These are phyloP conservation scores for Ispidina lecontei DNA, from an alignment of 2,797 vertebrate species.

Conservation along the genomic window DNA sequence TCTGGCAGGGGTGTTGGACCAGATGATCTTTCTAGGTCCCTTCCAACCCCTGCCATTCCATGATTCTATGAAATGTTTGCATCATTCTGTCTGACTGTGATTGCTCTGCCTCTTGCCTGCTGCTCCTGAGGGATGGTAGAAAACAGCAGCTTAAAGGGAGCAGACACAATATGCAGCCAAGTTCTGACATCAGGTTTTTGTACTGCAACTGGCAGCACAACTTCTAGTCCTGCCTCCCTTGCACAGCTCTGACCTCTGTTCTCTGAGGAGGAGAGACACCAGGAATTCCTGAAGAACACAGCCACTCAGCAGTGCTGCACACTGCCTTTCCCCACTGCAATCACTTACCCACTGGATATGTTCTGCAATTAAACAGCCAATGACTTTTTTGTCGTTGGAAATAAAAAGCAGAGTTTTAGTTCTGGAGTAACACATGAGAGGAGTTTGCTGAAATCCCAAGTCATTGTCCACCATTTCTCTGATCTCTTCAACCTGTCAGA, in stretches of 20 bases:
- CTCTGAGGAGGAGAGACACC: neutral
- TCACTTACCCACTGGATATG: conserved; percentile 95
- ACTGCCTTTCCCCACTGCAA: neutral
- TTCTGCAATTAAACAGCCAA: conserved; percentile 96
- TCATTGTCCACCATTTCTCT: conserved; percentile 99
- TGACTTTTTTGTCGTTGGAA: conserved; percentile 96
- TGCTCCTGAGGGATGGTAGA: rapidly evolving
- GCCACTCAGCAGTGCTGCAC: neutral
- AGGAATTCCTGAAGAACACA: neutral
- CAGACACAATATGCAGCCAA: neutral
- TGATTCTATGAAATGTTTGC: neutral
- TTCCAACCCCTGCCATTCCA: too few species aligned
- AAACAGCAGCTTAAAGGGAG: neutral
- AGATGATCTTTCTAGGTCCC: too few species aligned
- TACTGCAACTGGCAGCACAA: neutral
- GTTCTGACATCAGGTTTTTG: neutral
- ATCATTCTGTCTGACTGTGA: neutral
- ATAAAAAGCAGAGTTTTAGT: conserved; percentile 99
- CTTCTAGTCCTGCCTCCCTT: neutral
- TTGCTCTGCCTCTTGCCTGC: neutral
- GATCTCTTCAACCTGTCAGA: conserved; percentile 94
- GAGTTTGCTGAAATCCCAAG: conserved; percentile 96
- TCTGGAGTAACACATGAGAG: conserved; percentile 92
- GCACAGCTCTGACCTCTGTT: neutral
- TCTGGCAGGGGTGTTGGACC: too few species aligned